Evolutionary conservation across 2,797 vertebrate species (phyloP), one percentile per base, ranked within the genome.

Genomic region (Cirrhinus mrigala): DNA sequence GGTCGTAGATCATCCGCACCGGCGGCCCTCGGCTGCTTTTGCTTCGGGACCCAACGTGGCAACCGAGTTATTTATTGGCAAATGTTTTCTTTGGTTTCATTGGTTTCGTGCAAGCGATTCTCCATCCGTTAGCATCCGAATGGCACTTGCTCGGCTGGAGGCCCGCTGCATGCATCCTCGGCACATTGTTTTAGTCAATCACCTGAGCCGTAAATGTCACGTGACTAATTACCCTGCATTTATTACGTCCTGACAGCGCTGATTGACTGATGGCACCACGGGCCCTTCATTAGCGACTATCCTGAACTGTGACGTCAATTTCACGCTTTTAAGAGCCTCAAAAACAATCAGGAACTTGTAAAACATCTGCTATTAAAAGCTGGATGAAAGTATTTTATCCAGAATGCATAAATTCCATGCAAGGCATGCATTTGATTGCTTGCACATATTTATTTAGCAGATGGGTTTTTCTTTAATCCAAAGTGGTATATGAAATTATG

Each of bases 161-260:
- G 40, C 76, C 16, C 56, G 46, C 56, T 44, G 56, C 56, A 11
- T 79, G 56, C 56, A 78, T 60, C 56, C 46, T 78, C 15, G 46
- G 15, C 76, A 46, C 56, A 48, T 79, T 62, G 56, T 62, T 79
- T 79, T 62, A 62, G 76, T 79, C 76, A 73, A 60, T 58, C 58
- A 54, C 58, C 58, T 75, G 29, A 66, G 70, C 58, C 27, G 12
- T 83, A 64, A 52, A 40, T 76, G 71, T 62, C 58, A 66, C 50
- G 71, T 62, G 71, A 83, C 81, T 76, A 83, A 83, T 83, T 76
- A 52, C 33, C 48, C 24, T 40, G 58, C 27, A 64, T 62, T 37
- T 64, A 79, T 79, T 79, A 62, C 16, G n/a, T 46, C 40, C n/a
- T 79, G 76, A 62, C 54, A 79, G 56, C 27, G n/a, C 76, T 79